Conservation (phyloP, 2,113 vertebrate genomes). For the Oryzias javanicus region DNA sequence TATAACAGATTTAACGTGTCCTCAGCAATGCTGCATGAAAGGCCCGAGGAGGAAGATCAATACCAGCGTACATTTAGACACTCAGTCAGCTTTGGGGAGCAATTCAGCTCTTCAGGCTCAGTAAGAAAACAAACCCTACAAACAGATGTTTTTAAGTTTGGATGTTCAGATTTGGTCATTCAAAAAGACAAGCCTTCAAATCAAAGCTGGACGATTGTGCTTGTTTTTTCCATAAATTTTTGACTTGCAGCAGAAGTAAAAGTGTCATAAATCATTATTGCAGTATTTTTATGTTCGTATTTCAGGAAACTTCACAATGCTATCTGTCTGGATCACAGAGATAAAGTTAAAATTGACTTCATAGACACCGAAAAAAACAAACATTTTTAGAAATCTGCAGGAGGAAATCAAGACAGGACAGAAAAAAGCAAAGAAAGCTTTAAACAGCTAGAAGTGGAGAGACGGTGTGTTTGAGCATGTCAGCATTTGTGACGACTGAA, state of each 20-base stretch:
- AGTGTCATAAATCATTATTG: too few relatives aligned
- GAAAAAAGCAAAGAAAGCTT: constrained; percentile 15
- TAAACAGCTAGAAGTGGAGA: constrained; percentile 10
- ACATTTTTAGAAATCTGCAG: constrained; percentile 22
- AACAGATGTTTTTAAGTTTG: constrained; percentile 38
- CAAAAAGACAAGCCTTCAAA: too few relatives aligned
- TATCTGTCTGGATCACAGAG: constrained; percentile 15
- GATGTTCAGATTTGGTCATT: neutral
- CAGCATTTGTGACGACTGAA: constrained; percentile 50
- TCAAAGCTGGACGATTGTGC: too few relatives aligned
- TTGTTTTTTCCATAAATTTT: too few relatives aligned
- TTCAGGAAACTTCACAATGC: constrained; percentile 4
- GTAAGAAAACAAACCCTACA: constrained; percentile 55
- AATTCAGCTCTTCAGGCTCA: constrained; percentile 41
- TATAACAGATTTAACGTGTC: constrained; percentile 72
- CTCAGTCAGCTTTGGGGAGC: constrained; percentile 60
- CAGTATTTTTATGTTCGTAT: constrained; percentile 12
- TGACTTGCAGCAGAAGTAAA: too few relatives aligned
- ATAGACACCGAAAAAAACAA: constrained; percentile 20
- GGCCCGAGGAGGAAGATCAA: constrained; percentile 68
- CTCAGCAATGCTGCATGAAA: constrained; percentile 60
- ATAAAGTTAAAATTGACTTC: constrained; percentile 24
- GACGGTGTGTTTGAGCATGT: constrained; percentile 47
- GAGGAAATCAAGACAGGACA: constrained; percentile 26
- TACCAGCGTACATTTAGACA: constrained; percentile 60